phyloP scores from a whole-genome alignment of 2,113 vertebrate genomes.

The Cynocephalus volans region DNA sequence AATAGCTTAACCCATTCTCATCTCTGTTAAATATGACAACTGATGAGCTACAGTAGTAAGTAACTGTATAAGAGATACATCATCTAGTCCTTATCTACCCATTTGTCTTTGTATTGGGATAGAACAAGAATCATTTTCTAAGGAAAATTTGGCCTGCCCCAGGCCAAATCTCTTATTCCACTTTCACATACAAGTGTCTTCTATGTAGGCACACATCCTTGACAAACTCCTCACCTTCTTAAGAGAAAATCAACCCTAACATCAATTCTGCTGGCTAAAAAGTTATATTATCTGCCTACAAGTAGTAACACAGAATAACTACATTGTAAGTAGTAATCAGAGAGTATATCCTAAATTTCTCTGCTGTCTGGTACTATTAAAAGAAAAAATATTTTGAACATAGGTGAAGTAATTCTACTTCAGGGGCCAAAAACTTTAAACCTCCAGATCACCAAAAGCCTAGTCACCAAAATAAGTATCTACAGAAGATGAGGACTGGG shows the following conservation, averaged over 20 bases:
- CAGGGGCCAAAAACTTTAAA: neutral
- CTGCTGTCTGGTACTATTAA: neutral
- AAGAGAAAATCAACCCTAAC: neutral
- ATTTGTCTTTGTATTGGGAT: constrained; percentile 5
- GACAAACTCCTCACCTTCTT: neutral
- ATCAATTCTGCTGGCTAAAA: neutral
- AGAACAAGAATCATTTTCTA: constrained; percentile 50
- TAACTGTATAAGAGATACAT: neutral
- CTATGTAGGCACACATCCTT: neutral
- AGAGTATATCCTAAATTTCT: constrained; percentile 35
- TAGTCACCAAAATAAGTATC: neutral
- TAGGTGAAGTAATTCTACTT: neutral
- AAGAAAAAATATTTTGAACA: neutral
- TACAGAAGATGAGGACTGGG: neutral
- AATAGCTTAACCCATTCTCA: constrained; percentile 14
- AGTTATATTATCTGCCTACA: neutral
- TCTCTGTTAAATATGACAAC: neutral
- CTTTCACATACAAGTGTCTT: neutral
- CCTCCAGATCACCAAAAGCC: neutral
- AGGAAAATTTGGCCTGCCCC: constrained; percentile 13
- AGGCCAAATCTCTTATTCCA: neutral
- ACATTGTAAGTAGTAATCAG: neutral
- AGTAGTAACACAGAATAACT: neutral
- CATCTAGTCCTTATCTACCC: neutral
- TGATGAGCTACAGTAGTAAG: constrained; percentile 21